phyloP scores from a whole-genome alignment of 2,113 vertebrate genomes.

The Phyllostomus discolor region DNA sequence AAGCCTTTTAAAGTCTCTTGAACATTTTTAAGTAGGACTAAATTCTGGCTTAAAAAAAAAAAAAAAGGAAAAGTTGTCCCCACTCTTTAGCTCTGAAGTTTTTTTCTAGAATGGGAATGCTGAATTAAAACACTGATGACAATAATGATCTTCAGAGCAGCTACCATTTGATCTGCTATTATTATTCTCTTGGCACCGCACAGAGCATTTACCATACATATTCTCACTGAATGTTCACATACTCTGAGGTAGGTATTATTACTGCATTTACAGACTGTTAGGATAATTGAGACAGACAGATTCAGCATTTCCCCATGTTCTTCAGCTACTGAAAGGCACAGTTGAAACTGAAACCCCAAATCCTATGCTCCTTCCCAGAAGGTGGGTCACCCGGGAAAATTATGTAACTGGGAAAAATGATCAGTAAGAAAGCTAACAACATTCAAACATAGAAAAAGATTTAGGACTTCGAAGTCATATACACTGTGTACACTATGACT shows the following conservation, averaged over 20 bases:
- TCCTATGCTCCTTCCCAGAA: not conserved
- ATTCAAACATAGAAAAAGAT: not conserved
- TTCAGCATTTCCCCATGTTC: not conserved
- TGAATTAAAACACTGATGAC: not conserved
- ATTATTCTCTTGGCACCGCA: not conserved
- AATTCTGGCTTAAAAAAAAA: not conserved
- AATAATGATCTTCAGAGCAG: not conserved
- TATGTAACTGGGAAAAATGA: not conserved
- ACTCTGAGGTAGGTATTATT: not conserved
- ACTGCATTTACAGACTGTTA: not conserved
- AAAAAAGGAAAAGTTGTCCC: not conserved
- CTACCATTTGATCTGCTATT: not conserved
- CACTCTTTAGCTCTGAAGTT: not conserved
- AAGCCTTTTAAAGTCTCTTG: not conserved
- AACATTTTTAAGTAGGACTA: not conserved
- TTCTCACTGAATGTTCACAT: not conserved
- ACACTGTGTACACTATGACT: not conserved
- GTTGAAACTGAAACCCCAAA: not conserved
- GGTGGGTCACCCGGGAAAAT: not conserved
- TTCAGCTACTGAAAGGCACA: not conserved
- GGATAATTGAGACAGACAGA: not conserved
- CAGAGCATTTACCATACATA: not conserved
- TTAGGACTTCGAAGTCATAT: not conserved
- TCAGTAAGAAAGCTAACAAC: not conserved
- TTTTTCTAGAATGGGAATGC: not conserved